phyloP scores from a whole-genome alignment of 2,888 invertebrate species.

The Eupithecia exiguata region DNA sequence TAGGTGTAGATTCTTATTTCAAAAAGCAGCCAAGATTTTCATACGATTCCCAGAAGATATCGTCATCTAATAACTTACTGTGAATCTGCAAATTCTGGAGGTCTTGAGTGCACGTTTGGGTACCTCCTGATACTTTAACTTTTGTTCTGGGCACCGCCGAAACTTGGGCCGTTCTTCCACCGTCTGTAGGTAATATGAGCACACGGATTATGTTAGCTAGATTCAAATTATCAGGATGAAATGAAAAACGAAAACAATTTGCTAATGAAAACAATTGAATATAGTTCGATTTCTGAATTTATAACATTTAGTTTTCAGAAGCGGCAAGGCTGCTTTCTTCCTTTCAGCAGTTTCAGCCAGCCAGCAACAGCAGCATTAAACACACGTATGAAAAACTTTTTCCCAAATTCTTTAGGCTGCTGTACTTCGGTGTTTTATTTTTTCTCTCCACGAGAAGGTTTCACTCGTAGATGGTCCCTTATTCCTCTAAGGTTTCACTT shows the following conservation, averaged over 20 bases:
- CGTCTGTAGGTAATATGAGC: conserved; percentile 46
- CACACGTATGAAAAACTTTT: neutral
- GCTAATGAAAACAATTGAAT: neutral
- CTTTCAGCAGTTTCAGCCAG: too few species aligned
- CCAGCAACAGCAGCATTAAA: neutral
- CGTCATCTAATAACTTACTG: conserved; percentile 75
- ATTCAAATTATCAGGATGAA: neutral
- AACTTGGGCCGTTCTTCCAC: conserved; percentile 90
- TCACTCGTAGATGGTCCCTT: neutral
- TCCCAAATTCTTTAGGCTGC: neutral
- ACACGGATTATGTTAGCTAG: neutral
- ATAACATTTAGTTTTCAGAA: neutral
- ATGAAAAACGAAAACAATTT: neutral
- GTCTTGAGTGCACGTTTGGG: conserved; percentile 93
- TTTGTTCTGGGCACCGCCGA: conserved; percentile 93
- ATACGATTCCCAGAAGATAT: neutral
- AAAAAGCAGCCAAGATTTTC: neutral
- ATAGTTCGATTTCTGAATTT: neutral
- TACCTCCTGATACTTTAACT: conserved; percentile 95
- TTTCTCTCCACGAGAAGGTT: neutral
- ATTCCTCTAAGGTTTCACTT: too few species aligned
- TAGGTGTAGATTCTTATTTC: neutral
- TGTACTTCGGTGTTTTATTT: neutral
- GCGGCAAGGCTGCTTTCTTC: neutral
- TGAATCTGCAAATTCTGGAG: conserved; percentile 88